Base-by-base conservation (phyloP, 30 jellyfish, hydroid and myxozoan genomes). In the Pelagia noctiluca region DNA sequence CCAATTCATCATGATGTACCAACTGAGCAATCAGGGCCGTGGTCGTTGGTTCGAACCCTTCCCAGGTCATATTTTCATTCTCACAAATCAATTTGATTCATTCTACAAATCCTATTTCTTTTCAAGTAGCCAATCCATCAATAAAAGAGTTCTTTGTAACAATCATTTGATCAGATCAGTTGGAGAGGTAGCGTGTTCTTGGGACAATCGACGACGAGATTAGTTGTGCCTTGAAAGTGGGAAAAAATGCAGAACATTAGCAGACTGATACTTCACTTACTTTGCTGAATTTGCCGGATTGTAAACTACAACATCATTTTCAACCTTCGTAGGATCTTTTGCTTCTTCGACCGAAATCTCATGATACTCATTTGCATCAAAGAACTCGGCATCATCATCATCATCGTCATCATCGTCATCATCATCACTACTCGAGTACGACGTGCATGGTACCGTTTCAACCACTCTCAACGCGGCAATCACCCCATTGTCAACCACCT, bases 371-470 rank as follows among this genome's bases (percentile, higher is more conserved):
- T 86, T 83, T 30, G 98, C 98, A 76, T 92, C 98, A 57, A 80
- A 92, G 52, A 92, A 92, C 62, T 92, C 98, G 21, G 35, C 86
- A 31, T 73, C 91, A 61, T 87, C 96, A 25, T 92, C 98, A 66
- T 91, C 98, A n/a, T 92, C 98, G 48, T 52, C 68, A 52, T 52
- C 68, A 52, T 52, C 68, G 37, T 83, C 96, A 11, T 92, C 98
- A 47, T 91, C 98, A 70, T 92, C 98, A 30, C 94, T 80, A 69
- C 98, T 92, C 0, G 98, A 86, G 80, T 83, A 92, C 33, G 98
- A 80, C 64, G 87, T 75, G 28, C 96, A 86, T 13, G 98, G 98
- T 22, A 92, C 89, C 10, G 96, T 92, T 42, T 89, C 97, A 24
- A 87, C 90, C 37, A 87, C 90, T 46, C 93, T 62, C 61, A 83